Evolutionary conservation across 2,113 vertebrate genomes (phyloP), one percentile per base, ranked within the genome.

Genomic region (Thomomys bottae): DNA sequence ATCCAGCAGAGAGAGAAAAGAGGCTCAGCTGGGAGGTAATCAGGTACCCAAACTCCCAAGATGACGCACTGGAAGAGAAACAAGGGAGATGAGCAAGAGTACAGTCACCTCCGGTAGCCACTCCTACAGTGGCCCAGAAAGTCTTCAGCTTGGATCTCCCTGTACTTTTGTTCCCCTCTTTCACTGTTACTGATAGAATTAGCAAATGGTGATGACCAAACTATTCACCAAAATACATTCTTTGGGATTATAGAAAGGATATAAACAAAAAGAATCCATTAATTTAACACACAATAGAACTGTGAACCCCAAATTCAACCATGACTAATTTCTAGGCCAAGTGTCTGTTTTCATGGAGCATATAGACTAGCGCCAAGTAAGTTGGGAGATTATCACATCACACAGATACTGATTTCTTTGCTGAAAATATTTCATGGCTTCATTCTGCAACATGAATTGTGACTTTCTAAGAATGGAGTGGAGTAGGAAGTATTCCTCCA

Each of bases 201-300:
- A 42, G 38, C 45, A 21, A 75, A 32, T 73, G 30, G 7, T 24
- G 6, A 24, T 76, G 36, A 87, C 23, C 57, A 76, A 20, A 12
- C 14, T 66, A 72, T 49, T 88, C 0, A 32, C 20, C 36, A 82
- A 82, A 67, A n/a, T 66, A 26, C 32, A 17, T 68, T 63, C 14
- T 83, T 32, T 14, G 36, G 64, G 11, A 34, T 28, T 0, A 45
- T 64, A 64, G 15, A 34, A 21, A 34, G 5, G 40, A 75, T 20
- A 88, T 86, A 21, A 30, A 49, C n/a, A 78, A 45, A 20, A 87
- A 68, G 26, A 86, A 83, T 64, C 78, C 30, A 71, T 80, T 68
- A n/a, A 94, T 32, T 40, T 54, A 86, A 71, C n/a, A 73, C 36
- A 71, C 36, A 81, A 23, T 2, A 61, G 36, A 61, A 49, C 4